Percentiles rank a stretch among this genome's conserved stretches.
These are phyloP conservation scores for Tenualosa thibaudeaui DNA, from an alignment of 2,797 vertebrate genomes.

Conservation along the genomic window DNA sequence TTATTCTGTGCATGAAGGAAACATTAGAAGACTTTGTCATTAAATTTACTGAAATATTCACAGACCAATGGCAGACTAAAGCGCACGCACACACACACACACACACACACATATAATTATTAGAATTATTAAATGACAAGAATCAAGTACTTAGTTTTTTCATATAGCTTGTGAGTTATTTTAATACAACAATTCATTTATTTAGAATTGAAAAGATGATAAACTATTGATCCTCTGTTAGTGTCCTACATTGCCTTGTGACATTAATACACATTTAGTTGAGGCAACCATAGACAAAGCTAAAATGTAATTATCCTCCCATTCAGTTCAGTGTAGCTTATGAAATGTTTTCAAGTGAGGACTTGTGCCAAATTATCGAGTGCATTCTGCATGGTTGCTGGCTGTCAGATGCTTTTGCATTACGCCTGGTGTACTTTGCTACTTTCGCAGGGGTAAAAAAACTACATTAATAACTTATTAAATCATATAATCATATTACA, in stretches of 20 bases:
- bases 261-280: slow-evolving; percentile 36
- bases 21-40: background rate
- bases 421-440: slow-evolving; percentile 20
- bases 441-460: slow-evolving; percentile 28
- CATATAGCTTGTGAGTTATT: background rate
- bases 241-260: slow-evolving; percentile 27
- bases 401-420: slow-evolving; percentile 32
- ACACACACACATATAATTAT: background rate
- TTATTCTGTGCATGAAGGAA: background rate
- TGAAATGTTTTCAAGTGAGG: slow-evolving; percentile 38
- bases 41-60: background rate
- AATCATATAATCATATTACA: slow-evolving; percentile 74
- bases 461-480: slow-evolving; percentile 78
- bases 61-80: background rate
- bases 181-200: slow-evolving; percentile 8
- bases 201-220: slow-evolving; percentile 9
- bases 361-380: slow-evolving; percentile 47
- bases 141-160: background rate
- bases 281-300: slow-evolving; percentile 37
- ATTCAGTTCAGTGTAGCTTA: slow-evolving; percentile 43
- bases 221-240: slow-evolving; percentile 14
- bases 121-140: background rate
- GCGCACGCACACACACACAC: background rate
- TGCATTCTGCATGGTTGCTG: slow-evolving; percentile 45
- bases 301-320: slow-evolving; percentile 43